Evolutionary conservation across 2,113 vertebrate species (phyloP), one percentile per base, ranked within the genome.

Genomic region (Marcusenius ussheri): DNA sequence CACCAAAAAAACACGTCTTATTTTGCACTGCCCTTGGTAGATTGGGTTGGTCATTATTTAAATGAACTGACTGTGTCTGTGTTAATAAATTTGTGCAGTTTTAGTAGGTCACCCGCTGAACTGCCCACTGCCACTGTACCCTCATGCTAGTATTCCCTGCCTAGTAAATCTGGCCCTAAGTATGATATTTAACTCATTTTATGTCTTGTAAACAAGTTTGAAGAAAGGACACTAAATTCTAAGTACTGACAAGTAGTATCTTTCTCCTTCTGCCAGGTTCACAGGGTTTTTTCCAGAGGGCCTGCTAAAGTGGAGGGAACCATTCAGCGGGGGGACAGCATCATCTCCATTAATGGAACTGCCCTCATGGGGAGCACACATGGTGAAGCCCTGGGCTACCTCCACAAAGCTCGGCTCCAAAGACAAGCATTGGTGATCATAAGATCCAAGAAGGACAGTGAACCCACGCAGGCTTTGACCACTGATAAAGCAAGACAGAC

Each of bases 271-370:
- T 91, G 45, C 0, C 92, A 99, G 98, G 96, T 99, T 53, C 98
- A 99, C 93, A 96, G 97, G 88, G 97, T 99, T 84, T 99, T 98
- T 94, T 95, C 95, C 89, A 97, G 96, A 93, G 98, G 98, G 62
- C 95, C 95, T 4, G 97, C 97, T 39, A 95, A 95, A 90, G 94
- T 96, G 85, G 98, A 98, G 94, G 97, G 97, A 42, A 97, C 97
- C 46, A 94, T 99, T 91, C 95, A 94, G 92, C 95, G 93, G 88
- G 98, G 98, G 47, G 98, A 99, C 93, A 74, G 93, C 90, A 94
- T 99, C 91, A 90, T 99, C 49, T 98, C 97, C 0, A 94, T 99
- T 93, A 99, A 99, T 47, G 97, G 97, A n/a, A 92, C 91, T 58
- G 95, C 93, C 42, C 88, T 99, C 74, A 93, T 93, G 0, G 96